phyloP scores from a whole-genome alignment of 2,113 vertebrate genomes.

The Sylvilagus bachmani region DNA sequence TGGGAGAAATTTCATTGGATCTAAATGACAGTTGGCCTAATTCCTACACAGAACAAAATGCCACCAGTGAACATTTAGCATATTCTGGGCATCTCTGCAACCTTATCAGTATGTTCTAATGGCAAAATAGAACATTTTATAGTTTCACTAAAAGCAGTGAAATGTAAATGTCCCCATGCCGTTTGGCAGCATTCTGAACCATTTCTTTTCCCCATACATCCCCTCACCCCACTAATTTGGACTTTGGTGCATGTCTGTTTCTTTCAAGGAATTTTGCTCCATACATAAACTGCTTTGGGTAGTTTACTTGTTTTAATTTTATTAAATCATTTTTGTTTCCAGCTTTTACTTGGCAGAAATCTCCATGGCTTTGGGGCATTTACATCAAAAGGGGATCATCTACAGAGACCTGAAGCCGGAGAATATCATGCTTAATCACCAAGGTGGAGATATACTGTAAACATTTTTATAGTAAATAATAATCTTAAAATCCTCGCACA shows the following conservation, averaged over 20 bases:
- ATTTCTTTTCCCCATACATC: slow-evolving; percentile 20
- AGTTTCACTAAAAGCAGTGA: slow-evolving; percentile 69
- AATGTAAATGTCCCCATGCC: slow-evolving; percentile 53
- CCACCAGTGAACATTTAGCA: slow-evolving; percentile 62
- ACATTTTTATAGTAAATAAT: slow-evolving; percentile 79
- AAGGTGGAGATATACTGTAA: slow-evolving; percentile 90
- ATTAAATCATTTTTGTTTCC: slow-evolving; percentile 85
- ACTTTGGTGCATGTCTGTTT: slow-evolving; percentile 77
- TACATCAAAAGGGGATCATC: slow-evolving; percentile 99
- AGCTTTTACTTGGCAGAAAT: slow-evolving; percentile 99
- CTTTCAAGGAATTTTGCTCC: slow-evolving; percentile 83
- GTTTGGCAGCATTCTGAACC: slow-evolving; percentile 70
- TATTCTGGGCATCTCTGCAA: slow-evolving; percentile 57
- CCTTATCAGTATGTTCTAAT: slow-evolving; percentile 66
- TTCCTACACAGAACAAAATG: slow-evolving; percentile 61
- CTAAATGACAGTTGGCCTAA: slow-evolving; percentile 60
- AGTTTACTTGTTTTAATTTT: slow-evolving; percentile 80
- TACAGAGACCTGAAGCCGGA: slow-evolving; percentile 99
- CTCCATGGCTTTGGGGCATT: slow-evolving; percentile 99
- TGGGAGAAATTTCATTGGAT: slow-evolving; percentile 70
- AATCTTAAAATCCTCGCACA: slow-evolving; percentile 73
- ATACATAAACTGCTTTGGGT: slow-evolving; percentile 76
- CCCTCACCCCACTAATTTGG: slow-evolving; percentile 66
- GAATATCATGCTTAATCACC: slow-evolving; percentile 99
- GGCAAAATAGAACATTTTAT: slow-evolving; percentile 66